phyloP scores from a whole-genome alignment of 2,888 invertebrate genomes.

The Maniola hyperantus region DNA sequence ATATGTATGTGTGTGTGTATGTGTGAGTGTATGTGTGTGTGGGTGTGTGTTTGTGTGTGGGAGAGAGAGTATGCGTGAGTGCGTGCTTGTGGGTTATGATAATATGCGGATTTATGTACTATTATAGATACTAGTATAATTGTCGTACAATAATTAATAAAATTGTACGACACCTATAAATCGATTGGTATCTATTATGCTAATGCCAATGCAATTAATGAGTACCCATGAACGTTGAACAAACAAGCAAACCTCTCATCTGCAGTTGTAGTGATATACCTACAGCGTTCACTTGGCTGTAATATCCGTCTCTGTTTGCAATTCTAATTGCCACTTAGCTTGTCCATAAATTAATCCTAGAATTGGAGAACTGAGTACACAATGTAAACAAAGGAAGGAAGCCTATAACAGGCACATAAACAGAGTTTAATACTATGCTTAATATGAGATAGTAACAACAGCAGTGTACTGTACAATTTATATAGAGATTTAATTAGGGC shows the following conservation, averaged over 20 bases:
- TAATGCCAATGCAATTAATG: conserved; percentile 12
- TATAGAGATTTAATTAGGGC: not conserved
- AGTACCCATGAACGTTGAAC: conserved; percentile 4
- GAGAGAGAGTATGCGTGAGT: no score
- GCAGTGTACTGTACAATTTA: not conserved
- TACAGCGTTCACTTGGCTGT: conserved; percentile 22
- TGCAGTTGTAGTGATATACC: conserved; percentile 16
- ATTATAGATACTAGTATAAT: no score
- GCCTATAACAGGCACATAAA: not conserved
- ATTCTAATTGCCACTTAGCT: conserved; percentile 34
- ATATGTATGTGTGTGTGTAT: no score
- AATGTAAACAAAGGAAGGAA: conserved; percentile 7
- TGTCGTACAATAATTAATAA: no score
- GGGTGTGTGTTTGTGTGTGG: no score
- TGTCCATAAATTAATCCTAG: conserved; percentile 29
- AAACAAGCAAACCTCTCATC: conserved; percentile 27
- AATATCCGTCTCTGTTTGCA: conserved; percentile 30
- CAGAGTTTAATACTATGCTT: no score
- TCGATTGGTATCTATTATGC: not conserved
- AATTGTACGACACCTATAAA: not conserved
- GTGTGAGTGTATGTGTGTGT: no score
- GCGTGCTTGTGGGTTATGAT: no score
- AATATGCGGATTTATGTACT: no score
- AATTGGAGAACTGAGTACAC: conserved; percentile 19
- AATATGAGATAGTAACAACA: not conserved